Evolutionary conservation across 1,140 invertebrate genomes (phyloP).

Genomic region (Hypsibius dujardini): DNA sequence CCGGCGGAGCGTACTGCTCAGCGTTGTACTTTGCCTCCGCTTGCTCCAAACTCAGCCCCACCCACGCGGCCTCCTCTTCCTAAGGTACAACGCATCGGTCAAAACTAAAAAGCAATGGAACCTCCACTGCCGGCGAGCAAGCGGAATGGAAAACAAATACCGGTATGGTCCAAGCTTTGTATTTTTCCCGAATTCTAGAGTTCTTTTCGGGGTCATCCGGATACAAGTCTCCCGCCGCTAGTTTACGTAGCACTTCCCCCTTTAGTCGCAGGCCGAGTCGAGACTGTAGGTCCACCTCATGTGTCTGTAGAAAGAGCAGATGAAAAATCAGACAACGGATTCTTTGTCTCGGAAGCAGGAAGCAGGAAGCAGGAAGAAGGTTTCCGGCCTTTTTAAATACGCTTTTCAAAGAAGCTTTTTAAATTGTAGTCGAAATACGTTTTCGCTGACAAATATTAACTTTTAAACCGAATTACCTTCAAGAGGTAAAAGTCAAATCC

Average conservation of each 20-base stretch:
- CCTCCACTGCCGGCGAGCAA: too few relatives aligned
- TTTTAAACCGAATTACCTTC: too few relatives aligned
- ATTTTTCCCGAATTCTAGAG: slow-evolving; percentile 58
- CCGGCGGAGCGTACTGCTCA: background rate
- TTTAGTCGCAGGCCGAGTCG: slow-evolving; percentile 61
- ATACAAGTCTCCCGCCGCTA: slow-evolving; percentile 55
- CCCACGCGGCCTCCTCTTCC: background rate
- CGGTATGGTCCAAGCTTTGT: slow-evolving; percentile 57
- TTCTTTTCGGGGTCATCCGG: slow-evolving; percentile 49
- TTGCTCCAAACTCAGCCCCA: background rate
- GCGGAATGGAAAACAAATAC: slow-evolving; percentile 42
- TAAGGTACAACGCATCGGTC: too few relatives aligned
- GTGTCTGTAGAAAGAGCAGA: too few relatives aligned
- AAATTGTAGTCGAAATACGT: slow-evolving; percentile 22
- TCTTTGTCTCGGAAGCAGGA: slow-evolving; percentile 14
- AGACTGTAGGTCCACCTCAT: slow-evolving; percentile 67
- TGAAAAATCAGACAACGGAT: slow-evolving; percentile 22
- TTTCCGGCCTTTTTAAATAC: slow-evolving; percentile 15
- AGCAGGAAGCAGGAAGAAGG: background rate
- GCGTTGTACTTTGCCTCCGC: background rate
- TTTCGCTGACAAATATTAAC: too few relatives aligned
- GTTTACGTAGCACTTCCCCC: slow-evolving; percentile 55
- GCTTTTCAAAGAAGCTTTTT: slow-evolving; percentile 23
- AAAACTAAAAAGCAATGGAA: too few relatives aligned
- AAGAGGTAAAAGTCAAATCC: slow-evolving; percentile 89